Percentiles rank a stretch among this genome's conserved stretches.
Evolutionary conservation across 2,888 invertebrate species (phyloP).

Genomic region (Amiota minor): DNA sequence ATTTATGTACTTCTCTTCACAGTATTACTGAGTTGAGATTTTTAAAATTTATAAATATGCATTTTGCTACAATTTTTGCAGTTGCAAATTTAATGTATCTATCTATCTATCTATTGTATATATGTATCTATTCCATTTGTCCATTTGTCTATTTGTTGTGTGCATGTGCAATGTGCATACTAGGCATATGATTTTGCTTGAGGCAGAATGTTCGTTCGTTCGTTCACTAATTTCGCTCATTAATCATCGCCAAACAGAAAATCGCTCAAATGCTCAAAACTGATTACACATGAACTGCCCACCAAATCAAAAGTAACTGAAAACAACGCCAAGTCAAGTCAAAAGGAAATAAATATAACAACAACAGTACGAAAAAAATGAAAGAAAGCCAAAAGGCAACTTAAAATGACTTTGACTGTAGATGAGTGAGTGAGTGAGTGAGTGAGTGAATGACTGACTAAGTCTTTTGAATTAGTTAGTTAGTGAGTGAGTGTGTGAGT

Average conservation of each 20-base stretch:
- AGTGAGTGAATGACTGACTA: not conserved
- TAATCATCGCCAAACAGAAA: constrained; percentile 57
- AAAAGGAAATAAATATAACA: constrained; percentile 31
- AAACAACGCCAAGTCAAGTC: constrained; percentile 33
- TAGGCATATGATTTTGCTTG: not conserved
- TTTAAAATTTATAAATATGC: not conserved
- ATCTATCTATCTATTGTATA: too few species aligned
- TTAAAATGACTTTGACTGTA: constrained; percentile 26
- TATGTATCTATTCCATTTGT: too few species aligned
- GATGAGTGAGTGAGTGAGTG: not conserved
- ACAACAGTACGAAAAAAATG: constrained; percentile 17
- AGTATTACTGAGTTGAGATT: too few species aligned
- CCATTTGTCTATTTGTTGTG: not conserved
- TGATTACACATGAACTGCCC: constrained; percentile 64
- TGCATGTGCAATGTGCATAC: constrained; percentile 11
- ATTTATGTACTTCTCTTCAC: too few species aligned
- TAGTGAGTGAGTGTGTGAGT: not conserved
- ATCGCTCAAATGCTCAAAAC: constrained; percentile 50
- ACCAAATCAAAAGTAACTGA: constrained; percentile 59
- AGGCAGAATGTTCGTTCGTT: not conserved
- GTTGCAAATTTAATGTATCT: constrained; percentile 17
- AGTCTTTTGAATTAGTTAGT: not conserved
- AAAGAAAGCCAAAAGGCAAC: constrained; percentile 34
- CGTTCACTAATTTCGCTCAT: constrained; percentile 62
- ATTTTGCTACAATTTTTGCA: constrained; percentile 24